Evolutionary conservation across 2,113 vertebrate genomes (phyloP).

Genomic region (Irena cyanogastra): DNA sequence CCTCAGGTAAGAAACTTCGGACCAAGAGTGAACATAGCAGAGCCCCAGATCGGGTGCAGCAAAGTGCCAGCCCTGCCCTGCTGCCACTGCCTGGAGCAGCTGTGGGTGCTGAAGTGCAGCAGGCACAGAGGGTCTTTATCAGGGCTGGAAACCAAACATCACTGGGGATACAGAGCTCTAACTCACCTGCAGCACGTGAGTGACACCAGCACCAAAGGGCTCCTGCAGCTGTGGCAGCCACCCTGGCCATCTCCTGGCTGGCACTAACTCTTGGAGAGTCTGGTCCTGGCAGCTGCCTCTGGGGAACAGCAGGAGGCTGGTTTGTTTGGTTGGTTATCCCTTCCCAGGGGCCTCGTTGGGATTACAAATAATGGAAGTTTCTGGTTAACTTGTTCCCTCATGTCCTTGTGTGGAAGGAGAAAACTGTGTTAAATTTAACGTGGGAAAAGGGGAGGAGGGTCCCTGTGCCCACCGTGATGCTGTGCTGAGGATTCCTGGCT

Average conservation of each 20-base stretch:
- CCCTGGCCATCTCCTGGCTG: not conserved
- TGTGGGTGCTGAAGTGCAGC: not conserved
- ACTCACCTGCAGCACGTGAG: not conserved
- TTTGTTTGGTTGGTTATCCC: not conserved
- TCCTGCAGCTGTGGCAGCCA: fast-evolving
- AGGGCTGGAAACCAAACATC: fast-evolving
- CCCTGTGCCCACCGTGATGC: not conserved
- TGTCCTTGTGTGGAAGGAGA: not conserved
- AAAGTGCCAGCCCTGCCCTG: not conserved
- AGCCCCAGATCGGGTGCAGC: not conserved
- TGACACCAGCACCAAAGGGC: not conserved
- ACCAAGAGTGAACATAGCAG: not conserved
- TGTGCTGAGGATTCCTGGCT: not conserved
- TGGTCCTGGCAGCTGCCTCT: not conserved
- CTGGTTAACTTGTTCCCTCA: conserved; percentile 24
- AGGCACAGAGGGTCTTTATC: fast-evolving
- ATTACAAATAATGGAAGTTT: not conserved
- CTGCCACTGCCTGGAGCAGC: not conserved
- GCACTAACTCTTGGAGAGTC: not conserved
- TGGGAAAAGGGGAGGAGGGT: not conserved
- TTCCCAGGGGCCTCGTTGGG: not conserved
- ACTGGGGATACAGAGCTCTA: too few relatives aligned
- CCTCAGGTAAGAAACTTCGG: fast-evolving
- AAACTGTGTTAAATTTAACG: not conserved
- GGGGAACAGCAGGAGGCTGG: not conserved